Evolutionary conservation across 2,888 invertebrate genomes (phyloP), one percentile per base, ranked within the genome.

Genomic region (Clistopyga incitator): DNA sequence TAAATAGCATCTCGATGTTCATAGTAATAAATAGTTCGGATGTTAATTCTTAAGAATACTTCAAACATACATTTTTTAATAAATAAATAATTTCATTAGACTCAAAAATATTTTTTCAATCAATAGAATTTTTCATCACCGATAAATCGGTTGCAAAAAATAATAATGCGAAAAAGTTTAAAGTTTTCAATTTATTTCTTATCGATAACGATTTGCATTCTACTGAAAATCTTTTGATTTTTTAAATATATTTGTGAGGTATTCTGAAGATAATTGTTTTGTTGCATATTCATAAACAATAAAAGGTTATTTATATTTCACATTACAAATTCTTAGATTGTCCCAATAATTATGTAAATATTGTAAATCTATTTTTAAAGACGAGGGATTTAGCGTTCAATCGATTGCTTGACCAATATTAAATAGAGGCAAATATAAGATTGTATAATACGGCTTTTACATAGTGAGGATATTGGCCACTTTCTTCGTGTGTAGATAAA

Each of bases 361-460:
- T 82, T 90, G 90, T 90, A 89, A 47, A 90, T 89, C 84, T 78
- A 87, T 81, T 85, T 89, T 87, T 90, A 90, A 89, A 88, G 81
- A 87, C 64, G 47, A 80, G 56, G 72, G 45, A 78, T 77, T 47
- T 56, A 79, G 78, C 78, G 45, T 86, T 85, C 83, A 84, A 86
- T 82, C 52, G 71, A 87, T 67, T 71, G 88, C 89, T 89, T 89
- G 90, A 90, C 89, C 89, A 89, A 89, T 84, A 84, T 80, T 78
- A 50, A 52, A 29, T 64, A 77, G 54, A 81, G 10, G 75, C 68
- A 42, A n/a, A 18, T 56, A 67, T 75, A 38, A 64, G 18, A 81
- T 78, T 86, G 84, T 85, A 82, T 65, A 75, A 84, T 82, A 82
- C 64, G 38, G 56, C 52, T 83, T 79, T 50, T 52, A 82, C 56